Base-by-base conservation (phyloP, 2,888 invertebrate genomes). In the Latheticus oryzae region DNA sequence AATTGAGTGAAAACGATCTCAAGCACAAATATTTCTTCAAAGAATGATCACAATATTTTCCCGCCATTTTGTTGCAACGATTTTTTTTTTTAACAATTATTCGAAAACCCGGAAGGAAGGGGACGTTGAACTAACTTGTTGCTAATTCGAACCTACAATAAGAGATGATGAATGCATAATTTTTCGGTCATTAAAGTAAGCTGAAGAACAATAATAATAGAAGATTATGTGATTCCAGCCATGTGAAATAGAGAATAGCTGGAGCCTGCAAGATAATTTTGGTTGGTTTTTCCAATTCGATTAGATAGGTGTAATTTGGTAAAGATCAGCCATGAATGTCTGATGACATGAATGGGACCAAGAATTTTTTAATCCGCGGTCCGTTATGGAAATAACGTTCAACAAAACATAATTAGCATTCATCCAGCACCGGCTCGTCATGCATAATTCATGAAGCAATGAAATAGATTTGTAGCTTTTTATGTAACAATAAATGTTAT, bases 401-500 rank as follows among this genome's bases (percentile, higher is more conserved):
- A n/a, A 42, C 42, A 42, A 40, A 45, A 32, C 32, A 12, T 32
- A 53, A 53, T 53, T 53, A 53, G 53, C 53, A 53, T 52, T 40
- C 52, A 42, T 32, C 42, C 21, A 23, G 48, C 24, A 37, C 32
- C 33, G 32, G 30, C 23, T 32, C 19, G 28, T 19, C 40, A 52
- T 53, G 43, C 16, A 43, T 53, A 21, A 53, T 53, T 42, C 43
- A 53, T 16, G 13, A 24, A 16, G 32, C 1, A 53, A 12, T 24
- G 42, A 43, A 43, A 43, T 33, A 53, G 53, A 43, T 53, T 53
- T 33, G 38, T 19, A 15, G 38, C 38, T 26, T 38, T 43, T 50
- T 48, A 35, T 48, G 48, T 48, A 48, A 48, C 35, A 32, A 30
- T 33, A 17, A 35, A 48, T 26, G 16, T 19, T 19, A 9, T 19